Evolutionary conservation across 2,113 vertebrate species (phyloP).

Genomic region (Sylvia atricapilla): DNA sequence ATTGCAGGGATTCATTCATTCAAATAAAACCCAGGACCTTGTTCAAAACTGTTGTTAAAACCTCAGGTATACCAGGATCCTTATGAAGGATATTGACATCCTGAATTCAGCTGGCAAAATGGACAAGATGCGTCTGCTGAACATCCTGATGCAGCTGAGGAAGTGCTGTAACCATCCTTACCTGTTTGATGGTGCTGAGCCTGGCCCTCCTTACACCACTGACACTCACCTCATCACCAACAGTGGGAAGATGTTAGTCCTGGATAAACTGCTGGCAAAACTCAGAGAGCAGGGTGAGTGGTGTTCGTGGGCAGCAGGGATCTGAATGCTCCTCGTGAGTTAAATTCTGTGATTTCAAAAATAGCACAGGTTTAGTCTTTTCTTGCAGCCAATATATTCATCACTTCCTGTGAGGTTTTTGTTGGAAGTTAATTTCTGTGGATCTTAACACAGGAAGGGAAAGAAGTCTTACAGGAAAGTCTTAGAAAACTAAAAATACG

Average conservation of each 20-base stretch:
- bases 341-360: neutral
- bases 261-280: slow-evolving; percentile 87
- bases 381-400: neutral
- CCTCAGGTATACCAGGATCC: slow-evolving; percentile 86
- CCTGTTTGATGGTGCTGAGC: slow-evolving; percentile 88
- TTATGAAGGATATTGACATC: slow-evolving; percentile 93
- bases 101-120: slow-evolving; percentile 89
- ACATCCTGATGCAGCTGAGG: slow-evolving; percentile 88
- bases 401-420: neutral
- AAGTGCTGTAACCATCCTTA: slow-evolving; percentile 92
- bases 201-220: slow-evolving; percentile 88
- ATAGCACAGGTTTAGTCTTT: neutral
- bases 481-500: neutral
- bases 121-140: slow-evolving; percentile 90
- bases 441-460: neutral
- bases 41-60: slow-evolving; percentile 18
- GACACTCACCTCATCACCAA: slow-evolving; percentile 88
- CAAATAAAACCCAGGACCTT: neutral
- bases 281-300: slow-evolving; percentile 84
- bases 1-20: neutral
- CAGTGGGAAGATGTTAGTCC: slow-evolving; percentile 87
- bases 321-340: neutral
- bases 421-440: neutral
- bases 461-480: neutral
- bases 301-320: neutral